Conservation (phyloP, 2,888 invertebrate species). For the Agrochola litura region DNA sequence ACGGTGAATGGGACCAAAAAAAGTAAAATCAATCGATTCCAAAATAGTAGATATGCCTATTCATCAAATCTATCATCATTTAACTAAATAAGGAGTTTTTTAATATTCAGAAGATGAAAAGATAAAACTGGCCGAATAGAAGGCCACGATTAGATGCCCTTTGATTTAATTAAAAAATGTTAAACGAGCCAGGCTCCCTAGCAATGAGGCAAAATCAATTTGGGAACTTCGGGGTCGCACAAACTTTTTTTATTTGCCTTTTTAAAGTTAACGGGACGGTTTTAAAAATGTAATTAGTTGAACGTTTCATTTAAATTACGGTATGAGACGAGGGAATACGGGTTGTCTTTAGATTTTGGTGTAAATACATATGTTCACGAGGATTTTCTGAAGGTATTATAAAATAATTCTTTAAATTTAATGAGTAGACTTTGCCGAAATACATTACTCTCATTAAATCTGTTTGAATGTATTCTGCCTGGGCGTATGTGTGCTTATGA, state of each 20-base stretch:
- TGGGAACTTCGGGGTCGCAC: constrained; percentile 77
- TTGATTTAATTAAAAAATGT: constrained; percentile 87
- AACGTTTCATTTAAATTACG: constrained; percentile 51
- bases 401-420: not conserved
- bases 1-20: not conserved
- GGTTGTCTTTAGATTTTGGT: constrained; percentile 4
- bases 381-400: not conserved
- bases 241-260: constrained; percentile 76
- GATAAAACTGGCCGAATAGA: constrained; percentile 67
- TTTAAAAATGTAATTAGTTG: constrained; percentile 67
- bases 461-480: not conserved
- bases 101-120: constrained; percentile 67
- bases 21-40: not conserved
- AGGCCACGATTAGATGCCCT: constrained; percentile 76
- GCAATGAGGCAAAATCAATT: constrained; percentile 82
- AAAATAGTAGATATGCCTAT: not conserved
- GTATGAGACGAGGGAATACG: constrained; percentile 13
- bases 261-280: constrained; percentile 70
- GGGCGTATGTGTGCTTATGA: not conserved
- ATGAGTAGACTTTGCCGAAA: not conserved
- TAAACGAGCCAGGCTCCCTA: constrained; percentile 80
- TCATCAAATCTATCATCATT: constrained; percentile 33
- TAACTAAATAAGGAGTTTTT: constrained; percentile 54
- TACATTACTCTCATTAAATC: not conserved
- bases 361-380: not conserved